A percentile compares a stretch with the other conserved stretches of the same genome.
Evolutionary conservation across 2,113 vertebrate genomes (phyloP).

Genomic region (Mobula hypostoma): DNA sequence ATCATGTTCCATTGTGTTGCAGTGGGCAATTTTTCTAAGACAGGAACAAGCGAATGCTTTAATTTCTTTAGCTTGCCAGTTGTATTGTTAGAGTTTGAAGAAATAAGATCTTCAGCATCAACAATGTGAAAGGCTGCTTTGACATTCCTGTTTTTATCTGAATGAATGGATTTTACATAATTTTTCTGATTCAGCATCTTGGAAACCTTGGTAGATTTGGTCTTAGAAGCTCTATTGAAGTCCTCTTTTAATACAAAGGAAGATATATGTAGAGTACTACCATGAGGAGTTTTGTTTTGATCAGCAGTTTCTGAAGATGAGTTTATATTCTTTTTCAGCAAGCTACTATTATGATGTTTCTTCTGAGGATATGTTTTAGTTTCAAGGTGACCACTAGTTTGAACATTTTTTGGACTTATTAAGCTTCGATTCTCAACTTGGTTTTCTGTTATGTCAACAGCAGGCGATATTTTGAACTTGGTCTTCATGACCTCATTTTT

Average conservation of each 20-base stretch:
- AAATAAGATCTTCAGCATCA: conserved; percentile 28
- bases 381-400: conserved; percentile 3
- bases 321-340: not conserved
- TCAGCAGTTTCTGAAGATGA: not conserved
- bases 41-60: not conserved
- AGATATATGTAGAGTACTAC: not conserved
- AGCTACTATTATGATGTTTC: not conserved
- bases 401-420: not conserved
- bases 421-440: not conserved
- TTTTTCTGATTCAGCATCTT: not conserved
- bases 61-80: not conserved
- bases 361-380: not conserved
- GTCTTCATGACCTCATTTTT: not conserved
- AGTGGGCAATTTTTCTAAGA: not conserved
- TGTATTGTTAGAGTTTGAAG: not conserved
- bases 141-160: not conserved
- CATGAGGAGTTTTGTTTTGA: not conserved
- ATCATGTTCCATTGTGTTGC: not conserved
- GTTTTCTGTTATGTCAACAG: not conserved
- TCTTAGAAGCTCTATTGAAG: not conserved
- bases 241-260: not conserved
- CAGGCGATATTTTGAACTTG: not conserved
- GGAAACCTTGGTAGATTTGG: not conserved
- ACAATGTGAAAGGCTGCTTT: not conserved
- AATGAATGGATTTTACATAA: not conserved